These are phyloP conservation scores for Mixornis gularis DNA, from an alignment of 2,113 vertebrate species.

Conservation along the genomic window DNA sequence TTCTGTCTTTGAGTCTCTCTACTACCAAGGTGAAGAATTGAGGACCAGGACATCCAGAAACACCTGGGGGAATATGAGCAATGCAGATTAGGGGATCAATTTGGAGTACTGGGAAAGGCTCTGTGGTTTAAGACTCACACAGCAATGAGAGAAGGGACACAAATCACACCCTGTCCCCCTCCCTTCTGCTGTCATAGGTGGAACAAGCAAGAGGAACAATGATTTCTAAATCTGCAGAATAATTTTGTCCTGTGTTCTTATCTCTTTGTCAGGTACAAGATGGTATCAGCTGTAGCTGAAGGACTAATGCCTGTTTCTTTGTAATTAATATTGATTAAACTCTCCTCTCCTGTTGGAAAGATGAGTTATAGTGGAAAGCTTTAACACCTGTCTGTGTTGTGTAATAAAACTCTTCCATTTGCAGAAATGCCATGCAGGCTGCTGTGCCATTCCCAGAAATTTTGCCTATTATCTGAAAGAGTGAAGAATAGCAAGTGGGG, in stretches of 20 bases:
- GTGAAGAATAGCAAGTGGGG: not conserved
- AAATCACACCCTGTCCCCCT: not conserved
- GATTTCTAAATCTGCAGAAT: not conserved
- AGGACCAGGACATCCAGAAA: not conserved
- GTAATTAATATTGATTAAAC: not conserved
- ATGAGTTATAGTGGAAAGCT: not conserved
- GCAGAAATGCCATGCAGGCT: not conserved
- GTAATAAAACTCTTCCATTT: not conserved
- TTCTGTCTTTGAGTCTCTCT: not conserved
- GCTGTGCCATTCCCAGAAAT: not conserved
- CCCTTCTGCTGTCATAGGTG: not conserved
- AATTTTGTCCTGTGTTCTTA: not conserved
- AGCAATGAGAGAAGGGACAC: not conserved
- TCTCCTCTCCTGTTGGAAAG: not conserved
- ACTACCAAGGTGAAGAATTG: not conserved
- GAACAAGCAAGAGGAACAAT: not conserved
- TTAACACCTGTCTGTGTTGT: not conserved
- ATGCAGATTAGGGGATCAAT: accelerated
- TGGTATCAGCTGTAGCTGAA: not conserved
- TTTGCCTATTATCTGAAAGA: not conserved
- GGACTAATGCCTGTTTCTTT: not conserved
- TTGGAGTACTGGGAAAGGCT: not conserved
- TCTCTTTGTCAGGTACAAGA: not conserved
- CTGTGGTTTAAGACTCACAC: not conserved
- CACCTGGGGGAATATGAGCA: not conserved